These are phyloP conservation scores for Pagetopsis macropterus DNA, from an alignment of 2,797 vertebrate genomes.

Conservation along the genomic window DNA sequence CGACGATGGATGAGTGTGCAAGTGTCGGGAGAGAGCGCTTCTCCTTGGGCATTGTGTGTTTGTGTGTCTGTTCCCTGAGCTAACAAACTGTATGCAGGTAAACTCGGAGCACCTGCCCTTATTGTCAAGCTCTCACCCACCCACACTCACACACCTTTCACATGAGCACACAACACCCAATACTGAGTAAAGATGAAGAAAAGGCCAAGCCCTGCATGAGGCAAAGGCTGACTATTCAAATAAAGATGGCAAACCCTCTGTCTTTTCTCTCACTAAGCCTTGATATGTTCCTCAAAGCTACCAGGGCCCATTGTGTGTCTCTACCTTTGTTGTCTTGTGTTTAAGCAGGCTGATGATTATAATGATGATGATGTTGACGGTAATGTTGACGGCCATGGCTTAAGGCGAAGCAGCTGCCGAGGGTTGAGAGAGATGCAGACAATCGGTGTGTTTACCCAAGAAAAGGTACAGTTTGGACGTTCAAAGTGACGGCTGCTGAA, in stretches of 20 bases:
- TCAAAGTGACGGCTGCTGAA: slow-evolving; percentile 75
- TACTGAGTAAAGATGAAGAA: slow-evolving; percentile 87
- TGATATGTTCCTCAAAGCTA: slow-evolving; percentile 81
- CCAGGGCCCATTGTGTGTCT: slow-evolving; percentile 69
- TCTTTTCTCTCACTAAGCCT: slow-evolving; percentile 78
- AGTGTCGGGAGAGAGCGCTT: slow-evolving; percentile 55
- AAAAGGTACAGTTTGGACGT: slow-evolving; percentile 73
- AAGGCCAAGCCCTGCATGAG: slow-evolving; percentile 78
- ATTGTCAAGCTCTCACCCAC: slow-evolving; percentile 72
- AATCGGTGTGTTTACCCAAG: slow-evolving; percentile 80
- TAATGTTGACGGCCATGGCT: slow-evolving; percentile 71
- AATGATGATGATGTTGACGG: slow-evolving; percentile 71
- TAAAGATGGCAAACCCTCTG: slow-evolving; percentile 68
- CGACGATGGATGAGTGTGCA: slow-evolving; percentile 51
- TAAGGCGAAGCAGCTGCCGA: slow-evolving; percentile 81
- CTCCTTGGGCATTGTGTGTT: slow-evolving; percentile 70
- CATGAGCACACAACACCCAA: slow-evolving; percentile 87
- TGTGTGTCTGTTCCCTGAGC: slow-evolving; percentile 71
- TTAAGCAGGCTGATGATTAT: slow-evolving; percentile 71
- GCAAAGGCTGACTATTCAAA: slow-evolving; percentile 80
- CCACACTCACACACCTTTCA: slow-evolving; percentile 77
- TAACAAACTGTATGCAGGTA: slow-evolving; percentile 76
- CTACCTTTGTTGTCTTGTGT: slow-evolving; percentile 77
- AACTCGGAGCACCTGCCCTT: slow-evolving; percentile 79
- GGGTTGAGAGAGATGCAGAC: slow-evolving; percentile 72